phyloP scores from a whole-genome alignment of 2,113 vertebrate species.

The Pyxicephalus adspersus region DNA sequence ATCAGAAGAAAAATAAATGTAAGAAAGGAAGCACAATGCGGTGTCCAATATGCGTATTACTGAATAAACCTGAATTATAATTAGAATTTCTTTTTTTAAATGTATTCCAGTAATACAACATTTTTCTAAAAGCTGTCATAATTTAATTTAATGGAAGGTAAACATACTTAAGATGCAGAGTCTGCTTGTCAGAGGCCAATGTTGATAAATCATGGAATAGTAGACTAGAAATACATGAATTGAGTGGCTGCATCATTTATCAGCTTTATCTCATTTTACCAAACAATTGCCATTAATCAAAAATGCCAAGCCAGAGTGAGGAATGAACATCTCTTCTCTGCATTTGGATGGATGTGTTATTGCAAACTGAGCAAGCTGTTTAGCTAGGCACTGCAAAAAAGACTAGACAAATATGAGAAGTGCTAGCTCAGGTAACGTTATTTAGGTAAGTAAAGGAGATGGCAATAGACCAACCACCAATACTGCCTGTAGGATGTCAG shows the following conservation, averaged over 20 bases:
- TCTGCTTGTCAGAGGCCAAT: constrained; percentile 2
- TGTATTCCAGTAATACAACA: constrained; percentile 12
- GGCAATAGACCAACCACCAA: too few relatives aligned
- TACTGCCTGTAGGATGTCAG: too few relatives aligned
- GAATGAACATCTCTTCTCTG: constrained; percentile 31
- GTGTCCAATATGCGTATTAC: not conserved
- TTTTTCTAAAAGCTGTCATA: constrained; percentile 30
- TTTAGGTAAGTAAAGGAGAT: too few relatives aligned
- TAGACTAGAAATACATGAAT: constrained; percentile 47
- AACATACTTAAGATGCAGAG: constrained; percentile 50
- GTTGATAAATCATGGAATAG: constrained; percentile 39
- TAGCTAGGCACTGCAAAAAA: constrained; percentile 5
- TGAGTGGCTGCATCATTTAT: constrained; percentile 41
- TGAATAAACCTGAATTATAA: not conserved
- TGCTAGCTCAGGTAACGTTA: not conserved
- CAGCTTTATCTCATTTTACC: constrained; percentile 49
- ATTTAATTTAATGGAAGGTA: constrained; percentile 34
- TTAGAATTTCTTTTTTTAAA: not conserved
- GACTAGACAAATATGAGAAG: not conserved
- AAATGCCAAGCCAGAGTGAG: constrained; percentile 1
- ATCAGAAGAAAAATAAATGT: not conserved
- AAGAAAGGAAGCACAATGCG: not conserved
- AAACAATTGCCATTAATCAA: constrained; percentile 51
- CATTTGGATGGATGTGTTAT: constrained; percentile 40
- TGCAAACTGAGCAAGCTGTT: constrained; percentile 24